A percentile compares a stretch with the other conserved stretches of the same genome.
Evolutionary conservation across 2,888 invertebrate species (phyloP).

Genomic region (Cynaeus angustus): DNA sequence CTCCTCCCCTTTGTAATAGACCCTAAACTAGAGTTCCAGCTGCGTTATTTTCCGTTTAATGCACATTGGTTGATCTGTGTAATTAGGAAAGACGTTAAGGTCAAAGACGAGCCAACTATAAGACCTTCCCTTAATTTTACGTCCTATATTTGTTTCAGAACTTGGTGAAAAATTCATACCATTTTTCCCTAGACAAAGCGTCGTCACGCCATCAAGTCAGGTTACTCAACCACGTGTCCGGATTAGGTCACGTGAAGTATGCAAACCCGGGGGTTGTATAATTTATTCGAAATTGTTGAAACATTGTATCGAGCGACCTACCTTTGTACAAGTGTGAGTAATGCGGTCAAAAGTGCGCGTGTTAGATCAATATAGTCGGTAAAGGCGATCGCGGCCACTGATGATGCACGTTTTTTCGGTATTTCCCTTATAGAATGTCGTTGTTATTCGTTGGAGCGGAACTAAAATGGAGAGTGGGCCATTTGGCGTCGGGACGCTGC

Average conservation of each 20-base stretch:
- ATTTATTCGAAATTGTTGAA: conserved; percentile 53
- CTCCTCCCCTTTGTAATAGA: conserved; percentile 14
- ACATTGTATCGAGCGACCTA: conserved; percentile 61
- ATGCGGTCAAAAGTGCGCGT: conserved; percentile 53
- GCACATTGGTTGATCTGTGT: not conserved
- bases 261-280: conserved; percentile 47
- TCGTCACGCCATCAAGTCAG: conserved; percentile 26
- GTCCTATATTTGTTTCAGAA: no score
- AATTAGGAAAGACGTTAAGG: not conserved
- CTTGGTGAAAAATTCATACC: not conserved
- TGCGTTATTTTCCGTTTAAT: conserved; percentile 6
- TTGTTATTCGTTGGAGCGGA: conserved; percentile 14
- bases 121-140: no score
- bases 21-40: conserved; percentile 1
- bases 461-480: conserved; percentile 33
- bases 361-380: conserved; percentile 56
- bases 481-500: conserved; percentile 49
- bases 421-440: conserved; percentile 17
- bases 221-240: conserved; percentile 37
- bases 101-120: not conserved
- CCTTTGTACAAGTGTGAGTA: conserved; percentile 53
- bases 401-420: conserved; percentile 18
- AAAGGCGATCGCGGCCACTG: conserved; percentile 36
- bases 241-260: conserved; percentile 50
- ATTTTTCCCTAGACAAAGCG: not conserved